phyloP scores from a whole-genome alignment of 2,113 vertebrate species.

The Pungitius pungitius region DNA sequence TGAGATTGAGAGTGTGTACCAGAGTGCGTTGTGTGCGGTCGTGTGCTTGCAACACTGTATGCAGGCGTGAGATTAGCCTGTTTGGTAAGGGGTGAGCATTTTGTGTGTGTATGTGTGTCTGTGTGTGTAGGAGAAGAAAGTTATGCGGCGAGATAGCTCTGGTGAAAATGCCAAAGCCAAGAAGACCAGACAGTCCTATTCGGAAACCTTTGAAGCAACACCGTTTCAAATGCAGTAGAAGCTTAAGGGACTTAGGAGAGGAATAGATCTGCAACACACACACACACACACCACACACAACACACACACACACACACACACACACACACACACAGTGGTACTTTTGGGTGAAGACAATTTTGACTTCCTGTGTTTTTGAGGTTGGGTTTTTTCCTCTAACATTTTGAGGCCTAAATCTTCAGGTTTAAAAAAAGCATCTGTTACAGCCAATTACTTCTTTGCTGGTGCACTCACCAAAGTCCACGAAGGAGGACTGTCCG shows the following conservation, averaged over 20 bases:
- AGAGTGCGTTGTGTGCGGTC: slow-evolving; percentile 15
- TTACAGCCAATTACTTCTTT: neutral
- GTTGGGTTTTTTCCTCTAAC: neutral
- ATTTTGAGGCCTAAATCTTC: neutral
- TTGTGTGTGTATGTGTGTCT: slow-evolving; percentile 15
- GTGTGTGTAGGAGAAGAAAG: slow-evolving; percentile 23
- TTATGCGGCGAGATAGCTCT: slow-evolving; percentile 29
- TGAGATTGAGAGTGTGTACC: slow-evolving; percentile 43
- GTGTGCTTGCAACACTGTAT: slow-evolving; percentile 17
- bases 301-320: slow-evolving; percentile 14
- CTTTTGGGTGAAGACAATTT: neutral
- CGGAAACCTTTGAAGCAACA: slow-evolving; percentile 51
- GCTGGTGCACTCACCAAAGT: slow-evolving; percentile 88
- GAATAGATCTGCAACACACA: slow-evolving; percentile 27
- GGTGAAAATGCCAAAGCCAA: slow-evolving; percentile 48
- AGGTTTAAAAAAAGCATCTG: neutral
- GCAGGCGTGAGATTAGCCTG: slow-evolving; percentile 28
- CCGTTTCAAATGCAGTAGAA: slow-evolving; percentile 40
- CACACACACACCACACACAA: neutral
- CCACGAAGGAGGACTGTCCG: slow-evolving; percentile 93
- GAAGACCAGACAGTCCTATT: slow-evolving; percentile 52
- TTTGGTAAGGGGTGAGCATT: slow-evolving; percentile 4
- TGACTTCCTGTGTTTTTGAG: neutral
- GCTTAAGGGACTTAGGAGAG: slow-evolving; percentile 43
- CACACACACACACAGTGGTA: neutral